These are phyloP conservation scores for Actinia tenebrosa DNA, from an alignment of 64 coral and sea anemone species.

Conservation along the genomic window DNA sequence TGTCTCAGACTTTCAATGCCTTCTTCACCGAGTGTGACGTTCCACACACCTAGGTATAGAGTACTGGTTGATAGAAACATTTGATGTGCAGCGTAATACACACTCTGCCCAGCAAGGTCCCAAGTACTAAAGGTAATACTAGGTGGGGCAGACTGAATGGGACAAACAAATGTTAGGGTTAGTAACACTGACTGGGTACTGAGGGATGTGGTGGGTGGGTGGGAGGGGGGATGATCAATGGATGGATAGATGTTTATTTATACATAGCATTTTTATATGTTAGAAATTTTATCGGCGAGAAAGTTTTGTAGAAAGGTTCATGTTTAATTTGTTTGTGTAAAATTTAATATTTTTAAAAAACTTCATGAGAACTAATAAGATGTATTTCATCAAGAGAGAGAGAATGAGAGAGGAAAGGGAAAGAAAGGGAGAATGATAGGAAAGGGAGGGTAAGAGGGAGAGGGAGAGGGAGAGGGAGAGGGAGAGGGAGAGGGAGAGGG, in stretches of 20 bases:
- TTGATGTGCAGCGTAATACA: slow-evolving; percentile 95
- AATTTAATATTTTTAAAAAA: too few relatives aligned
- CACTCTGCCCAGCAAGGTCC: slow-evolving; percentile 90
- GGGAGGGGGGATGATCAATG: too few relatives aligned
- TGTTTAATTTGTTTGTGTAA: too few relatives aligned
- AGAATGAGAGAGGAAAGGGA: neutral
- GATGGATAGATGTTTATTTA: too few relatives aligned
- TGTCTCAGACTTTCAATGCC: slow-evolving; percentile 81
- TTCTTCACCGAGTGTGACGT: slow-evolving; percentile 90
- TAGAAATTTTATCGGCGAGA: too few relatives aligned
- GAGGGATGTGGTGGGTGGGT: too few relatives aligned
- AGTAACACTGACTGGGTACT: neutral
- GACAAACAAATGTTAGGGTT: neutral
- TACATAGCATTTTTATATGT: too few relatives aligned
- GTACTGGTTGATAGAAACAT: slow-evolving; percentile 95
- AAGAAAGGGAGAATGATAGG: neutral
- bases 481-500: too few relatives aligned
- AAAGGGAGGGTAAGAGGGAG: neutral
- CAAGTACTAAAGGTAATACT: slow-evolving; percentile 91
- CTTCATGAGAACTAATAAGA: neutral
- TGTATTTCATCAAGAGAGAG: neutral
- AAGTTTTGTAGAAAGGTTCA: too few relatives aligned
- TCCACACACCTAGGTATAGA: slow-evolving; percentile 95
- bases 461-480: too few relatives aligned
- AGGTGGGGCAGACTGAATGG: slow-evolving; percentile 50